Conservation (phyloP, 2,113 vertebrate species). For the Pseudois nayaur region DNA sequence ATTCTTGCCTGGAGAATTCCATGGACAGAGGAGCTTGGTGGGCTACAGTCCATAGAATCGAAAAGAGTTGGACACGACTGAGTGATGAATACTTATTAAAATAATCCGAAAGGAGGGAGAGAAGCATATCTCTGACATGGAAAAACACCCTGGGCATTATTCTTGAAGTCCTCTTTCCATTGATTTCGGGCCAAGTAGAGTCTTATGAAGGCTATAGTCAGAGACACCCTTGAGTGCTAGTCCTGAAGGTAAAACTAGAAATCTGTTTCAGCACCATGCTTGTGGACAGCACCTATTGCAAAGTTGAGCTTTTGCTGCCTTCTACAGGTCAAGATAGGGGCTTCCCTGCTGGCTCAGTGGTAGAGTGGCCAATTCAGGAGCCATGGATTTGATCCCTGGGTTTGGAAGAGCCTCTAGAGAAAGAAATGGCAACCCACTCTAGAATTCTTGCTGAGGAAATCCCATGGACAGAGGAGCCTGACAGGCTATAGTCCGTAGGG, state of each 20-base stretch:
- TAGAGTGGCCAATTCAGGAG: not conserved
- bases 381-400: not conserved
- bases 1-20: not conserved
- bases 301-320: not conserved
- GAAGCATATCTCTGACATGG: not conserved
- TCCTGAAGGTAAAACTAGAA: not conserved
- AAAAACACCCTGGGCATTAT: not conserved
- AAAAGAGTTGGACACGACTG: accelerated
- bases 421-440: not conserved
- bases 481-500: not conserved
- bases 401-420: not conserved
- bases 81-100: not conserved
- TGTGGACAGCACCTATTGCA: not conserved
- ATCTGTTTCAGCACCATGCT: not conserved
- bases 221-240: not conserved
- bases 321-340: not conserved
- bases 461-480: not conserved
- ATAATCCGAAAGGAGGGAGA: not conserved
- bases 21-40: not conserved
- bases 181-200: not conserved
- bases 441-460: not conserved
- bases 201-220: not conserved
- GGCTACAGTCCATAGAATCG: not conserved
- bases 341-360: not conserved
- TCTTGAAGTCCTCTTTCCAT: not conserved